These are phyloP conservation scores for Tetraodon nigroviridis DNA, from an alignment of 2,113 vertebrate species.

Conservation along the genomic window DNA sequence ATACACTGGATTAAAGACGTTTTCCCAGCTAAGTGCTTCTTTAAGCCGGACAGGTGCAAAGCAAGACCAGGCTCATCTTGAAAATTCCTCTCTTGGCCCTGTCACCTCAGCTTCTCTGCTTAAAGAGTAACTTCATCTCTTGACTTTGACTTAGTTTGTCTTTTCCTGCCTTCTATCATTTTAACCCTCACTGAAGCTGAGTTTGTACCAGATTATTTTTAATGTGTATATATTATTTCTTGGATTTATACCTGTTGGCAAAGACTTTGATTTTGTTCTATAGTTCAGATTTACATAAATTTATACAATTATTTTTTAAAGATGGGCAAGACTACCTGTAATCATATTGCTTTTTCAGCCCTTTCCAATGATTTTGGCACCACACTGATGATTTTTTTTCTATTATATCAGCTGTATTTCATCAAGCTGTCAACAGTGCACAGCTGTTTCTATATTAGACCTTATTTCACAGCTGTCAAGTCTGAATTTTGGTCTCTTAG, in stretches of 20 bases:
- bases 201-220: constrained; percentile 4
- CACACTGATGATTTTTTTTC: constrained; percentile 35
- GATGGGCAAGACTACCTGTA: constrained; percentile 14
- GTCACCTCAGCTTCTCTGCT: constrained; percentile 52
- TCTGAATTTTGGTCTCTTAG: constrained; percentile 54
- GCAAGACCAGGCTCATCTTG: constrained; percentile 45
- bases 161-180: constrained; percentile 12
- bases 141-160: constrained; percentile 44
- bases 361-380: constrained; percentile 31
- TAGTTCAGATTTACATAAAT: too few species aligned
- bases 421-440: constrained; percentile 53
- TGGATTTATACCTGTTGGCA: too few species aligned
- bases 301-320: constrained; percentile 1
- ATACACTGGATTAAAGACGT: constrained; percentile 50
- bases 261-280: too few species aligned
- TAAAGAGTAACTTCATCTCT: constrained; percentile 47
- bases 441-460: constrained; percentile 51
- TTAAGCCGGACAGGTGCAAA: constrained; percentile 43
- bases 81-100: constrained; percentile 55
- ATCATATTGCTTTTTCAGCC: constrained; percentile 14
- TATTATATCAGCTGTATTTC: constrained; percentile 40
- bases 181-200: constrained; percentile 32
- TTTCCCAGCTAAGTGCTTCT: constrained; percentile 50
- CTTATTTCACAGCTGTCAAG: constrained; percentile 57
- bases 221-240: not conserved